Conservation (phyloP, 2,113 vertebrate species). For the Cinclus mexicanus region DNA sequence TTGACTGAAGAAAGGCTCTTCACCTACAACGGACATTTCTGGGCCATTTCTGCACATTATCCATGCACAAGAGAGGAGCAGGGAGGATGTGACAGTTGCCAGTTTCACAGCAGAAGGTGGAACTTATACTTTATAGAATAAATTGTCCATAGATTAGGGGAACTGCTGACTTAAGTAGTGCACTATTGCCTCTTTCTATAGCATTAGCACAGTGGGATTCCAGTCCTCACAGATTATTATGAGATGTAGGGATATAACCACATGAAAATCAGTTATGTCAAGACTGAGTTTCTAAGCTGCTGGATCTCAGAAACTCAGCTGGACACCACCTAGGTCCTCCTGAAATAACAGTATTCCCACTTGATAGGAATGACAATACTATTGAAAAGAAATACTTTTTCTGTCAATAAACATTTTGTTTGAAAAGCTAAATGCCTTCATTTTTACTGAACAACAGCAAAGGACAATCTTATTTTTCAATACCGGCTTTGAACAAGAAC, state of each 20-base stretch:
- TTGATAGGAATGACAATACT: not conserved
- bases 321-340: not conserved
- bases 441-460: not conserved
- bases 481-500: not conserved
- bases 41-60: not conserved
- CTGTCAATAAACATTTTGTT: conserved; percentile 19
- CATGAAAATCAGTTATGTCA: not conserved
- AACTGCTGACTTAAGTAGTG: not conserved
- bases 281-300: not conserved
- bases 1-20: not conserved
- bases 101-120: not conserved
- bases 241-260: not conserved
- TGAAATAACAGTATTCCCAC: not conserved
- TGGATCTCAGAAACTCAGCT: not conserved
- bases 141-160: not conserved
- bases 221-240: not conserved
- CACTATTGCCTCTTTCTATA: not conserved
- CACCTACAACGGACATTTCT: not conserved
- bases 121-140: not conserved
- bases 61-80: not conserved
- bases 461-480: not conserved
- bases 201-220: not conserved
- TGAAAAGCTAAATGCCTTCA: not conserved
- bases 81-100: not conserved
- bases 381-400: not conserved